Evolutionary conservation across 1,140 invertebrate genomes (phyloP), one percentile per base, ranked within the genome.

Genomic region (Neelides sp.): DNA sequence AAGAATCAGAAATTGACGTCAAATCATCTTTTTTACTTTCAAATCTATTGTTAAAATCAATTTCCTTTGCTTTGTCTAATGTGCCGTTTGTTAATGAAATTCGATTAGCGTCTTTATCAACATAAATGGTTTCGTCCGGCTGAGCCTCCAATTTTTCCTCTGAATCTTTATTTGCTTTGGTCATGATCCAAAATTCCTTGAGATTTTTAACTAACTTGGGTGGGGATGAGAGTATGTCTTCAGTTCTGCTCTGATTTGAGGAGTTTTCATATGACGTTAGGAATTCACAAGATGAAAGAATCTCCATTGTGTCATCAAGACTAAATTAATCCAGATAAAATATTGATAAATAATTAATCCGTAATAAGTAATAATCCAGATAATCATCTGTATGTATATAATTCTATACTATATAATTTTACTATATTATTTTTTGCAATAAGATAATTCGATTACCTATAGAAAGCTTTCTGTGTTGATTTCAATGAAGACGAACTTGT

Each of bases 241-340:
- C n/a, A n/a, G n/a, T n/a, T n/a, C n/a, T n/a, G n/a, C n/a, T n/a
- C n/a, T n/a, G n/a, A n/a, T n/a, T n/a, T n/a, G n/a, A n/a, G n/a
- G n/a, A n/a, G n/a, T n/a, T 55, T 45, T 62, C 58, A 47, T 59
- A 62, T 2, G 60, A 55, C 2, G 60, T 22, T 26, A 44, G 39
- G 40, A 56, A 41, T 5, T 61, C 59, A 34, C 51, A 50, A 7
- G 55, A 27, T 12, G 22, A 44, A 2, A 58, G 24, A n/a, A 55
- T 50, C 45, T 60, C 58, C 39, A 53, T 55, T 17, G 56, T 57
- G 34, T 68, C 68, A 41, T 68, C 66, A 44, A 69, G 54, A 49
- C 65, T 68, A 19, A 51, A 47, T 43, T 61, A 67, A 50, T 2
- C n/a, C 42, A 28, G 20, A 17, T 17, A 32, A 42, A 15, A 42